phyloP scores from a whole-genome alignment of 2,797 vertebrate species.

The Poecilia gillii region DNA sequence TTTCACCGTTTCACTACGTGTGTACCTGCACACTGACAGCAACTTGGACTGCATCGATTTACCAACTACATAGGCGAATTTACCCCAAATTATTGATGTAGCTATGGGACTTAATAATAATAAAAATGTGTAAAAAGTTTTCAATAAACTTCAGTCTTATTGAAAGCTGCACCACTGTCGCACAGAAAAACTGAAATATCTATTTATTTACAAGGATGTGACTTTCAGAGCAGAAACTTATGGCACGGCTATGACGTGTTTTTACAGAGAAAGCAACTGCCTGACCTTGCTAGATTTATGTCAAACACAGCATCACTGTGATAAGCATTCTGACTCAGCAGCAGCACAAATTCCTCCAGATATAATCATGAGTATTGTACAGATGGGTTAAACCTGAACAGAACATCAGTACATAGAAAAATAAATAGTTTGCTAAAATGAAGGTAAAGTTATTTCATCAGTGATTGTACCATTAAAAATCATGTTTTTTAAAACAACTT shows the following conservation, averaged over 20 bases:
- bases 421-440: conserved; percentile 84
- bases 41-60: neutral
- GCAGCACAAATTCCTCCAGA: conserved; percentile 65
- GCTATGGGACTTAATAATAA: neutral
- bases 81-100: neutral
- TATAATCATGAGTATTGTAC: conserved; percentile 67
- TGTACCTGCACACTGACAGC: neutral
- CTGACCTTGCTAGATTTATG: conserved; percentile 31
- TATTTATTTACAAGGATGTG: conserved; percentile 52
- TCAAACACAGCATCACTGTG: conserved; percentile 42
- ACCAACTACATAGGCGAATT: neutral
- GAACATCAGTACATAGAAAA: conserved; percentile 79
- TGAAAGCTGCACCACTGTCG: conserved; percentile 8
- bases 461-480: conserved; percentile 81
- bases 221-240: conserved; percentile 27
- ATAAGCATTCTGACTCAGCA: conserved; percentile 53
- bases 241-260: conserved; percentile 48
- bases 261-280: conserved; percentile 50
- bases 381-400: conserved; percentile 69
- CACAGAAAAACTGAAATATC: conserved; percentile 22
- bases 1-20: neutral
- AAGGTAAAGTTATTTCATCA: conserved; percentile 74
- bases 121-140: neutral
- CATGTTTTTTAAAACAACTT: conserved; percentile 68
- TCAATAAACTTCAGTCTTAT: conserved; percentile 7